A percentile compares a stretch with the other conserved stretches of the same genome.
Conservation (phyloP, 2,113 vertebrate genomes). For the Microtus ochrogaster region DNA sequence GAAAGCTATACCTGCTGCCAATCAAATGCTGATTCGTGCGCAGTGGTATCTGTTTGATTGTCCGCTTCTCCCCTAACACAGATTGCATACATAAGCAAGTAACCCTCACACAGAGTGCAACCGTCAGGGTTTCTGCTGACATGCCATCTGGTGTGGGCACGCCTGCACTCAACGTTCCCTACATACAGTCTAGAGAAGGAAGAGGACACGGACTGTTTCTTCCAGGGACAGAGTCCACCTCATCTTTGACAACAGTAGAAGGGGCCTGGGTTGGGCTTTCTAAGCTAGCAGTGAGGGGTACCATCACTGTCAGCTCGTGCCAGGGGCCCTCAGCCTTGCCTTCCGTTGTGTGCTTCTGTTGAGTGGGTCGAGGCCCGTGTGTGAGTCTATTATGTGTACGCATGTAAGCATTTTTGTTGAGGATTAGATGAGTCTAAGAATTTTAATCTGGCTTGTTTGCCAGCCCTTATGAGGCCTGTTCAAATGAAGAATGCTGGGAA, state of each 20-base stretch:
- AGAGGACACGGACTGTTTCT: constrained; percentile 21
- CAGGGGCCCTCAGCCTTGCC: neutral
- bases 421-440: neutral
- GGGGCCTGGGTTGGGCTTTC: neutral
- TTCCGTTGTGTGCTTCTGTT: neutral
- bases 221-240: neutral
- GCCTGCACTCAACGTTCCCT: neutral
- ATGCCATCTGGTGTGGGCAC: neutral
- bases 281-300: neutral
- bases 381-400: neutral
- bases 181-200: neutral
- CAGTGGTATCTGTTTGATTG: neutral
- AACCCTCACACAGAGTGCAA: neutral
- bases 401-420: neutral
- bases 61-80: neutral
- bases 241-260: neutral
- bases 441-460: neutral
- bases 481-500: neutral
- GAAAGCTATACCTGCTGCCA: neutral
- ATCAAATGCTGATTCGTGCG: neutral
- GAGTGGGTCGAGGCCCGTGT: neutral
- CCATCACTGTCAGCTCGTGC: neutral
- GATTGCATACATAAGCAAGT: neutral
- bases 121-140: neutral
- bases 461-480: neutral